Evolutionary conservation across 2,888 invertebrate genomes (phyloP).

Genomic region (Myopa tessellatipennis): DNA sequence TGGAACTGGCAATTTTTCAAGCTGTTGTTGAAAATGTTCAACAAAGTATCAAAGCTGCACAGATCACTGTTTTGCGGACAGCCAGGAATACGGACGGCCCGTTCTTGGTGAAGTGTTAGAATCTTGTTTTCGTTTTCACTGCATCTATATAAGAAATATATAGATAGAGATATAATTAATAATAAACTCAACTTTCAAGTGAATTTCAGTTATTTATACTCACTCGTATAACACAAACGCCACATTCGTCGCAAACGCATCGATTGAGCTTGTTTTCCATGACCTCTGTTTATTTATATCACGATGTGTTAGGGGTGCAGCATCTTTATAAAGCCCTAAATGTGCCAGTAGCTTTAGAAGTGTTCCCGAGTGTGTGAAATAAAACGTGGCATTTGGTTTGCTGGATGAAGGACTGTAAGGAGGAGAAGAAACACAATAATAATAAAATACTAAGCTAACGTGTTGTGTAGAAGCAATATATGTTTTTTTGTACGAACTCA

Average conservation of each 20-base stretch:
- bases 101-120: constrained; percentile 81
- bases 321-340: constrained; percentile 79
- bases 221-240: constrained; percentile 81
- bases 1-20: constrained; percentile 76
- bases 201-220: constrained; percentile 57
- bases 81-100: constrained; percentile 75
- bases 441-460: too few relatives aligned
- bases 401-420: constrained; percentile 53
- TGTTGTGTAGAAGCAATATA: background rate
- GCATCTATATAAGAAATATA: constrained; percentile 69
- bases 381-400: constrained; percentile 72
- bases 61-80: constrained; percentile 74
- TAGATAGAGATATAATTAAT: background rate
- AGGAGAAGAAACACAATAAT: constrained; percentile 1
- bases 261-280: constrained; percentile 76
- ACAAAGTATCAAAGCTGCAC: constrained; percentile 74
- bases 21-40: constrained; percentile 72
- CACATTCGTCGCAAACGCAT: constrained; percentile 83
- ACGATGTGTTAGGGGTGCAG: constrained; percentile 72
- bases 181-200: background rate
- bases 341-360: constrained; percentile 80
- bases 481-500: constrained; percentile 70
- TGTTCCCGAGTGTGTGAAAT: constrained; percentile 87
- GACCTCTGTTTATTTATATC: constrained; percentile 68
- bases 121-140: constrained; percentile 68